Conservation (phyloP, 2,113 vertebrate genomes). For the Rhea americana region DNA sequence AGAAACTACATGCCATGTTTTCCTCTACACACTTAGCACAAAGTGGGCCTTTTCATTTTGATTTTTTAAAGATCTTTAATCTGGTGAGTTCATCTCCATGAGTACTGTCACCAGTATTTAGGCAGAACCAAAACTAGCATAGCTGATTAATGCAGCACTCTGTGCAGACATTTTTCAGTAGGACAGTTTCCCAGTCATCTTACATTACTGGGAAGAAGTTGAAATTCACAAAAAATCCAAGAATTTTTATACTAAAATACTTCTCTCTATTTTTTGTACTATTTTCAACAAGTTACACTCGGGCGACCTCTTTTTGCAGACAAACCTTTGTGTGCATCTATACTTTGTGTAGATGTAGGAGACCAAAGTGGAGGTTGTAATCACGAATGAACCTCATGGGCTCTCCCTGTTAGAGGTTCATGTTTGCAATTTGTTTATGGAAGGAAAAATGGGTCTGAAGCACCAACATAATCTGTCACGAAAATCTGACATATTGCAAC, state of each 20-base stretch:
- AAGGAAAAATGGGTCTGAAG: background rate
- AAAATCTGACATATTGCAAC: background rate
- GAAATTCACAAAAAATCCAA: background rate
- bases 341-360: fast-evolving
- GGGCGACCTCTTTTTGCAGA: background rate
- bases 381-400: background rate
- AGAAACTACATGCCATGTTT: fast-evolving
- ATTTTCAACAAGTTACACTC: background rate
- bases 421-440: background rate
- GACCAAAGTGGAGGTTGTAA: background rate
- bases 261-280: background rate
- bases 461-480: background rate
- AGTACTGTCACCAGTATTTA: background rate
- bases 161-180: background rate
- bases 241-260: background rate
- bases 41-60: background rate
- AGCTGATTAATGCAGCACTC: background rate
- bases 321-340: background rate
- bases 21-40: background rate
- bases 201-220: background rate
- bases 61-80: background rate
- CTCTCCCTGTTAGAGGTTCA: background rate
- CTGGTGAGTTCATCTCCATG: background rate
- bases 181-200: background rate
- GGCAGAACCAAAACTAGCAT: background rate